These are phyloP conservation scores for Celastrina argiolus DNA, from an alignment of 2,888 invertebrate genomes.

Conservation along the genomic window DNA sequence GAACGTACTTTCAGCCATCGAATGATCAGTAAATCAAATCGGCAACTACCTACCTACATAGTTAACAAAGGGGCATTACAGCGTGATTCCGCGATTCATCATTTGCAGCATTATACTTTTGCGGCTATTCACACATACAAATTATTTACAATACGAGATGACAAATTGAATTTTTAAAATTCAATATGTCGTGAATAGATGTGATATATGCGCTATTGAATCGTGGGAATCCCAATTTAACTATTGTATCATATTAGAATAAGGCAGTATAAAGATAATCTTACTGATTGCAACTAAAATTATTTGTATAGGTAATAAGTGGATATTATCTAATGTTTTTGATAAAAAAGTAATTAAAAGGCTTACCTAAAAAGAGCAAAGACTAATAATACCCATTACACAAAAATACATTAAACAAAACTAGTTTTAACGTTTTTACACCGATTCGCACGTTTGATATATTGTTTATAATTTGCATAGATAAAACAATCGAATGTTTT, in stretches of 20 bases:
- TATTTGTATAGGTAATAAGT: not conserved
- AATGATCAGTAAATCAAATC: constrained; percentile 3
- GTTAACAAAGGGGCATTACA: constrained; percentile 52
- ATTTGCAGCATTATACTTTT: constrained; percentile 5
- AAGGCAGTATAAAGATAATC: not conserved
- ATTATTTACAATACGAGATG: constrained; percentile 5
- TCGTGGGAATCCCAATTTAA: constrained; percentile 37
- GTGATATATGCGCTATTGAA: constrained; percentile 16
- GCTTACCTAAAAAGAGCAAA: not conserved
- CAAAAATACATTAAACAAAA: not conserved
- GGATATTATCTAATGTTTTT: not conserved
- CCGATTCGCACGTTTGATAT: not conserved
- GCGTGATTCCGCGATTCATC: constrained; percentile 59
- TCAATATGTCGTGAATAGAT: not conserved
- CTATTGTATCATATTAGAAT: not conserved
- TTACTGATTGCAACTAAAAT: not conserved
- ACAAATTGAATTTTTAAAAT: constrained; percentile 11
- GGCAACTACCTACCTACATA: not conserved
- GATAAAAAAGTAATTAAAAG: too few species aligned
- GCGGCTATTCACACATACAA: constrained; percentile 16
- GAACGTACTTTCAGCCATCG: constrained; percentile 7
- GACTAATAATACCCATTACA: not conserved
- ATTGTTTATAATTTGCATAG: not conserved
- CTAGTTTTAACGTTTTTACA: not conserved
- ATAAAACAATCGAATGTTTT: not conserved